phyloP scores from a whole-genome alignment of 2,797 vertebrate species.

The Rhabdomys pumilio region DNA sequence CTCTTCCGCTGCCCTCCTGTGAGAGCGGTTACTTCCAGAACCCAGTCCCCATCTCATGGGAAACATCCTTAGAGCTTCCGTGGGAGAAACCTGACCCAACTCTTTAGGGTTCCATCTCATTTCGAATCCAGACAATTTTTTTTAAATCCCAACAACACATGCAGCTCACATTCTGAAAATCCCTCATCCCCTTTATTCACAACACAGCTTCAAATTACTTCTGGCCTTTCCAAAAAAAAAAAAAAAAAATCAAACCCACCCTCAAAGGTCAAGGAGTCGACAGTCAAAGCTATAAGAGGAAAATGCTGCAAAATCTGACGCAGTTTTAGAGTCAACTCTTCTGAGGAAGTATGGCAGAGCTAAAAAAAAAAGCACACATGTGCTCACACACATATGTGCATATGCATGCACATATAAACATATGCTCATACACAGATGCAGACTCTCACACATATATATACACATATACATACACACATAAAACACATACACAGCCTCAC shows the following conservation, averaged over 20 bases:
- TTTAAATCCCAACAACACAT: constrained; percentile 48
- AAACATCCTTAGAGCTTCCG: constrained; percentile 12
- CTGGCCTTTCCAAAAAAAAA: constrained; percentile 81
- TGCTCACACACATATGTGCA: neutral
- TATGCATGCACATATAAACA: neutral
- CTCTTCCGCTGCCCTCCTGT: constrained; percentile 1
- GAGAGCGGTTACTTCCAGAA: neutral
- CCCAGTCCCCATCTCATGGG: neutral
- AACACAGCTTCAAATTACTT: constrained; percentile 76
- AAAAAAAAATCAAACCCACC: constrained; percentile 73
- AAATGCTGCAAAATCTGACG: constrained; percentile 53
- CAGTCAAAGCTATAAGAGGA: constrained; percentile 49
- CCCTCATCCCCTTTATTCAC: constrained; percentile 62
- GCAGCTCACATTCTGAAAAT: constrained; percentile 62
- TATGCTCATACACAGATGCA: neutral
- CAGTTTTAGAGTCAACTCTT: constrained; percentile 43
- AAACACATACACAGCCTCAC: neutral
- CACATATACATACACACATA: neutral
- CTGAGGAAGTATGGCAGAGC: constrained; percentile 19
- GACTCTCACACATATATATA: neutral
- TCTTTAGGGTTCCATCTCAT: neutral
- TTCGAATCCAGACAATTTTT: constrained; percentile 14
- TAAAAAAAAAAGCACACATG: neutral
- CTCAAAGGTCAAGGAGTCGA: constrained; percentile 78
- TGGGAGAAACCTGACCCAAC: constrained; percentile 26